These are phyloP conservation scores for Cynopterus sphinx DNA, from an alignment of 2,797 vertebrate genomes.

Conservation along the genomic window DNA sequence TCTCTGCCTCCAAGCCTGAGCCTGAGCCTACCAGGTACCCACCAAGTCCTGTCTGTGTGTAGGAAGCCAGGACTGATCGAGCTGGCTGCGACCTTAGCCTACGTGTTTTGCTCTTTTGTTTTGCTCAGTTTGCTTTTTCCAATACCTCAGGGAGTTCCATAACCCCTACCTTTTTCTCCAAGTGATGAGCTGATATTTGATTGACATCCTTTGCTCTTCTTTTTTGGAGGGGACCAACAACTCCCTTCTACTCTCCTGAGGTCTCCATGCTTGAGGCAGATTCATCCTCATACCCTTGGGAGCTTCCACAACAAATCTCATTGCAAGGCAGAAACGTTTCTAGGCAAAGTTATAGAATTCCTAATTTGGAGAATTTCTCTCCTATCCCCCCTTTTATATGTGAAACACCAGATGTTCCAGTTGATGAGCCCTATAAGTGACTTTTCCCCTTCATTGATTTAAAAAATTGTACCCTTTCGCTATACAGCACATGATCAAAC, in stretches of 20 bases:
- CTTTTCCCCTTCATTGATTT: background rate
- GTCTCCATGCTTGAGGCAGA: background rate
- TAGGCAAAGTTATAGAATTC: background rate
- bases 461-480: constrained; percentile 44
- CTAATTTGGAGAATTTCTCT: background rate
- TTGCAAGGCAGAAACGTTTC: background rate
- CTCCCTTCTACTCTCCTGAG: background rate
- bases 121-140: background rate
- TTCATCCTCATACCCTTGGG: background rate
- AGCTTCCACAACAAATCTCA: background rate
- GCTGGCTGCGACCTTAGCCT: background rate
- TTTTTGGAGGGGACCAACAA: background rate
- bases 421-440: background rate
- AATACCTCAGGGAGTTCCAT: background rate
- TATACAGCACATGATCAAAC: background rate
- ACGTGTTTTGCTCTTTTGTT: background rate
- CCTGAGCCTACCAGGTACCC: background rate
- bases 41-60: background rate
- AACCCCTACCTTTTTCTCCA: background rate
- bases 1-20: background rate
- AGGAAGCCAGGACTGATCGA: background rate
- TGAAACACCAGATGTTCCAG: constrained; percentile 32
- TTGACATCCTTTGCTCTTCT: background rate
- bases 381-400: background rate
- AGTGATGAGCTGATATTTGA: background rate